These are phyloP conservation scores for Charaxes varanes DNA, from an alignment of 1,140 invertebrate species.

Conservation along the genomic window DNA sequence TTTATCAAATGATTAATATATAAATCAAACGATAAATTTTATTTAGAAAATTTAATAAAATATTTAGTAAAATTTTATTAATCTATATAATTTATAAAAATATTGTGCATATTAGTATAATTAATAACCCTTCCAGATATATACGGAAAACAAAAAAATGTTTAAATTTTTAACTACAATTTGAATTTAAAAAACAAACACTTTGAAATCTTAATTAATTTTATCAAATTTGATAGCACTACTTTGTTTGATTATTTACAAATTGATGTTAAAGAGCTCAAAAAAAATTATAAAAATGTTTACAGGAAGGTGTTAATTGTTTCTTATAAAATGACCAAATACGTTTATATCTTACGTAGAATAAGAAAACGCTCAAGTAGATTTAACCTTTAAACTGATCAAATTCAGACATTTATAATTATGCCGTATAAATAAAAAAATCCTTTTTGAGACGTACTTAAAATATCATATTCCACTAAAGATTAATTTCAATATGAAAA, in stretches of 20 bases:
- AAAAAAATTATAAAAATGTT: slow-evolving; percentile 27
- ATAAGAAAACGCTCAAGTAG: slow-evolving; percentile 59
- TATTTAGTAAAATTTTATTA: too few species aligned
- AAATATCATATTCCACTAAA: background rate
- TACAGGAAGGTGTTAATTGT: slow-evolving; percentile 51
- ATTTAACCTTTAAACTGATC: slow-evolving; percentile 21
- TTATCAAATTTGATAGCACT: too few species aligned
- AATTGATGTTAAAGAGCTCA: too few species aligned
- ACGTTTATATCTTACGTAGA: slow-evolving; percentile 41
- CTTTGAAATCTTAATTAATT: too few species aligned
- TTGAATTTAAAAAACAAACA: too few species aligned
- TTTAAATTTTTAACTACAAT: too few species aligned
- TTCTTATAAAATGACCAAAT: slow-evolving; percentile 59
- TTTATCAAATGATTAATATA: background rate
- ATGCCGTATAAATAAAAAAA: too few species aligned
- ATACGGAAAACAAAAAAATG: too few species aligned
- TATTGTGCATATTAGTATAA: too few species aligned
- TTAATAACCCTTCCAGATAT: too few species aligned
- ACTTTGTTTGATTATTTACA: too few species aligned
- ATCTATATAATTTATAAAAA: too few species aligned
- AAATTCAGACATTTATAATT: slow-evolving; percentile 18
- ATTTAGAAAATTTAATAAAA: background rate
- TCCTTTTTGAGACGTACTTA: background rate
- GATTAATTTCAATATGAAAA: background rate
- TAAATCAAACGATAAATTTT: background rate